These are phyloP conservation scores for Paralichthys olivaceus DNA, from an alignment of 2,113 vertebrate genomes.

Conservation along the genomic window DNA sequence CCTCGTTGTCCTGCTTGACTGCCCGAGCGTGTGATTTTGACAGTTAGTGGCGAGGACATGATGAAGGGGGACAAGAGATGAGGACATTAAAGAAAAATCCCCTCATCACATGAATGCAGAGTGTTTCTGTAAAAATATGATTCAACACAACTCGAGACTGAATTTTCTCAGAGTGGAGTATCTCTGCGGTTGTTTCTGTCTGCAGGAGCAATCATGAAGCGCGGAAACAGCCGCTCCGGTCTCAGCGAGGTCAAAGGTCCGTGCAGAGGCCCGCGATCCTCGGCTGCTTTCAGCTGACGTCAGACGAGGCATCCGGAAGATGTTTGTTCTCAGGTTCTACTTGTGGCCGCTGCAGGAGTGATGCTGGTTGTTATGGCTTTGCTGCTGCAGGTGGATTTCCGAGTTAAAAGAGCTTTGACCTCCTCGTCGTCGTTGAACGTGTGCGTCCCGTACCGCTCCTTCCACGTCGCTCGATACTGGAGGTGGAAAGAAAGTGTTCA, in stretches of 20 bases:
- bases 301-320: too few species aligned
- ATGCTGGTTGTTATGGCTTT: constrained; percentile 5
- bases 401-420: constrained; percentile 68
- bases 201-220: neutral
- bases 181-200: neutral
- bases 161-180: too few species aligned
- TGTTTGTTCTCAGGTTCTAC: constrained; percentile 42
- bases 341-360: constrained; percentile 10
- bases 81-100: constrained; percentile 19
- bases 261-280: neutral
- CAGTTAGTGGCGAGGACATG: constrained; percentile 65
- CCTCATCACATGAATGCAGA: constrained; percentile 32
- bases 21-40: constrained; percentile 75
- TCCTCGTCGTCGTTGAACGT: constrained; percentile 87
- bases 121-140: neutral
- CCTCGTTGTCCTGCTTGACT: constrained; percentile 60
- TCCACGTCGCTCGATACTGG: constrained; percentile 90
- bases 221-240: neutral
- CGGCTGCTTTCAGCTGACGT: too few species aligned
- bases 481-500: constrained; percentile 5
- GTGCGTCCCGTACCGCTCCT: constrained; percentile 86
- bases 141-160: too few species aligned
- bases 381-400: constrained; percentile 33
- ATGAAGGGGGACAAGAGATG: constrained; percentile 21
- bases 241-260: neutral